Base-by-base conservation (phyloP, 2,797 vertebrate species). In the Eulemur coronatus region DNA sequence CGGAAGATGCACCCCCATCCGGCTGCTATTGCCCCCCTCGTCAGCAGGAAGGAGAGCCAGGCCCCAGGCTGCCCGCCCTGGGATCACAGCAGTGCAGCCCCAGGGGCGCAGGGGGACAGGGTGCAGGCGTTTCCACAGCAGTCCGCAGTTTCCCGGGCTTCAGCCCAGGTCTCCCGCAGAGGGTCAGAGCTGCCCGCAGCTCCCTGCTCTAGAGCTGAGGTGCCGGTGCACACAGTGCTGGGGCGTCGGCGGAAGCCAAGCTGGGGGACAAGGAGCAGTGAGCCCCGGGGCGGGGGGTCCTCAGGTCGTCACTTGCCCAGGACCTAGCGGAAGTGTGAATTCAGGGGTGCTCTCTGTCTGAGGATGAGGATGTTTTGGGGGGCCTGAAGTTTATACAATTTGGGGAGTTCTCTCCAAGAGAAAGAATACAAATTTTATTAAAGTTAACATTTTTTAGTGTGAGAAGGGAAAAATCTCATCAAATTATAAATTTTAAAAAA, bases 221-320 rank as follows among this genome's bases (percentile, higher is more conserved):
- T 5, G 8, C 63, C 7, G 3, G 20, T 28, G 52, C 20, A 26
- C 38, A 26, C 28, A 9, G 69, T 8, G 2, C 52, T n/a, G 41
- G 12, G 46, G 24, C 2, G 0, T 15, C 35, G 18, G 30, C 10
- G 4, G 30, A 75, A 35, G 57, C 67, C 20, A 18, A 20, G 22
- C 2, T 75, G 65, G 67, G 38, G 30, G 17, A 10, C 17, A 22
- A 55, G n/a, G 75, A 46, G 46, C 3, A 4, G 43, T 50, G 55
- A 7, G 24, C 30, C 57, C 70, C 2, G 0, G 3, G 30, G 52
- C 4, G 0, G 5, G 5, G 9, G 7, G 7, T 13, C 24, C 46
- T 55, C 50, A 46, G 30, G 63, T 28, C n/a, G 14, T 75, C n/a
- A n/a, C 6, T 69, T 20, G 33, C 33, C 69, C 69, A 28, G 41